Base-by-base conservation (phyloP, 2,113 vertebrate species). In the Sterna hirundo region DNA sequence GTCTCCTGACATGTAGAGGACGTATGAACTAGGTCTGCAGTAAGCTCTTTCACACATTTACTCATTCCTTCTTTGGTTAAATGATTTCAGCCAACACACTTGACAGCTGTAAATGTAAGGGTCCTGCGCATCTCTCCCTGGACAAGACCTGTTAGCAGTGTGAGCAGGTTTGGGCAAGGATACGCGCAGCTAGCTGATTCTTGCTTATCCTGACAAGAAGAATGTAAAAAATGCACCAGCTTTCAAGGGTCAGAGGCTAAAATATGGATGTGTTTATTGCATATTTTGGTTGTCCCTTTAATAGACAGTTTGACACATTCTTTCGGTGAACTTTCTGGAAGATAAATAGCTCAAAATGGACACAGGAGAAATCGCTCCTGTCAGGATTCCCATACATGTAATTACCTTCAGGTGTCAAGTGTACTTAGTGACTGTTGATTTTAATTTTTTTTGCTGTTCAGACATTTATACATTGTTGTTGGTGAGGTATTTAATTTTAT, bases 221-320 rank as follows among this genome's bases (percentile, higher is more conserved):
- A 98, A 97, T 98, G 96, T 97, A 29, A 97, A 97, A 98, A 98
- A 98, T 98, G 95, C 97, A 68, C 92, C 83, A 85, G 91, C 70
- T 97, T 98, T 96, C 95, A 86, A 79, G 94, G 94, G 97, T 97
- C 96, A 98, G 89, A 97, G 96, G 95, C 93, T 97, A 98, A 97
- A 97, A 94, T 95, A 94, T 87, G 94, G 79, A 97, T 97, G 95
- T 98, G 95, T 97, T 98, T 98, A 95, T 96, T 97, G 93, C 40
- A 66, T 97, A 82, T 95, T 97, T 95, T 93, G 66, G 42, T 93
- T 92, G 38, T 97, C 87, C 95, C 91, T 96, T 94, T 97, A 97
- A 97, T 88, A 97, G 97, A 94, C 94, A 97, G 88, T 95, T 97
- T 97, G 96, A 98, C 97, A 97, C 79, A 95, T 93, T 94, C 94